These are phyloP conservation scores for Elysia crispata DNA, from an alignment of 2,888 invertebrate genomes.

Conservation along the genomic window DNA sequence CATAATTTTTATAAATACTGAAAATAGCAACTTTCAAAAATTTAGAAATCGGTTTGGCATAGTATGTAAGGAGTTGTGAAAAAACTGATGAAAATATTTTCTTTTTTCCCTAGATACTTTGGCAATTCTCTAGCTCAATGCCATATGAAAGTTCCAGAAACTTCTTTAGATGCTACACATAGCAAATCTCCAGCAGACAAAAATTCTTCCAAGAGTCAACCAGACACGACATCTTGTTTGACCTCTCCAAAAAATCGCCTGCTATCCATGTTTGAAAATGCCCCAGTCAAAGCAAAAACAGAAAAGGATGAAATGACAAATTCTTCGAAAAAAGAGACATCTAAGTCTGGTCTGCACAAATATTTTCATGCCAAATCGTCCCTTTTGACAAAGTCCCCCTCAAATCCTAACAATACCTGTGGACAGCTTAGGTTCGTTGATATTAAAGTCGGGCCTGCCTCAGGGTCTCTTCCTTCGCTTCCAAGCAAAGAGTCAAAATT, in stretches of 20 bases:
- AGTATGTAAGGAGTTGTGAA: no score
- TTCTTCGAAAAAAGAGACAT: background rate
- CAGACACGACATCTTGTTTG: background rate
- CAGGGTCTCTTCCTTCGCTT: background rate
- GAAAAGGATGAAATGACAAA: background rate
- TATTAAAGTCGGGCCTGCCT: no score
- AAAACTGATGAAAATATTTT: no score
- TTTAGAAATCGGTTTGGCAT: no score
- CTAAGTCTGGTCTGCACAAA: conserved; percentile 11
- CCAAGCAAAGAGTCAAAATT: background rate
- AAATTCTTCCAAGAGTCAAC: background rate
- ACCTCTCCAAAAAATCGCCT: conserved; percentile 5
- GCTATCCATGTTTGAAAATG: conserved; percentile 34
- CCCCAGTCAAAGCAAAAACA: background rate
- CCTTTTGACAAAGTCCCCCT: no score
- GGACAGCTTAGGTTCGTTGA: background rate
- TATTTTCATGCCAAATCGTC: background rate
- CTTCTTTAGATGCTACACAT: background rate
- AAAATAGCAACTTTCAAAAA: no score
- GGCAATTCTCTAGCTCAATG: background rate
- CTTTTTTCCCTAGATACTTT: conserved; percentile 27
- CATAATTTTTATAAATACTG: no score
- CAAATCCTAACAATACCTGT: background rate
- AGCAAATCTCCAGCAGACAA: background rate
- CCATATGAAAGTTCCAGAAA: background rate